phyloP scores from a whole-genome alignment of 2,888 invertebrate genomes.

The Dyspetes luteomarginatus region DNA sequence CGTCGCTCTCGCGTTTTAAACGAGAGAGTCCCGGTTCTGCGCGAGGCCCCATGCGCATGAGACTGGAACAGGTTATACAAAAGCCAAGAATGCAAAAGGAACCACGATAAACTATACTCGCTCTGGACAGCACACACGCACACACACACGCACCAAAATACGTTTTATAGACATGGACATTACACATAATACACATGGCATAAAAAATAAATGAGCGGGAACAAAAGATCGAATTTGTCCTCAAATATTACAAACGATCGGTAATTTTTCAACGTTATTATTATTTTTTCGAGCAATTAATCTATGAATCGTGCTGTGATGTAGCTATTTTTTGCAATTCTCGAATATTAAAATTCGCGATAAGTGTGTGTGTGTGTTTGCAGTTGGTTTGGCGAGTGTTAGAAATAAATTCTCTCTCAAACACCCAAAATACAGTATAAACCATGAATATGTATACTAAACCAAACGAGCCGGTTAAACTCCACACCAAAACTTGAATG shows the following conservation, averaged over 20 bases:
- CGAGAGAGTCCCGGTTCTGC: slow-evolving; percentile 64
- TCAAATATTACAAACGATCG: slow-evolving; percentile 58
- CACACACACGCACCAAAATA: too few relatives aligned
- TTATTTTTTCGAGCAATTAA: slow-evolving; percentile 45
- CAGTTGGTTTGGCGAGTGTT: slow-evolving; percentile 39
- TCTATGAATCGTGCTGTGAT: slow-evolving; percentile 18
- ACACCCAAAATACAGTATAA: background rate
- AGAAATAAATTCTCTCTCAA: slow-evolving; percentile 43
- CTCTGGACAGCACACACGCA: slow-evolving; percentile 34
- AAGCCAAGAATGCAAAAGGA: slow-evolving; percentile 67
- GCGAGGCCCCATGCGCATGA: slow-evolving; percentile 61
- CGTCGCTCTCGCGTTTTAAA: slow-evolving; percentile 52
- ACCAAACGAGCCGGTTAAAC: slow-evolving; percentile 63
- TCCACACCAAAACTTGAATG: slow-evolving; percentile 63
- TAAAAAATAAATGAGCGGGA: slow-evolving; percentile 3
- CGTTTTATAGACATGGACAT: too few relatives aligned
- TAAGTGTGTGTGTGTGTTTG: background rate
- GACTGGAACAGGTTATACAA: slow-evolving; percentile 64
- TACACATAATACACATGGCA: too few relatives aligned
- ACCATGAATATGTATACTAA: slow-evolving; percentile 41
- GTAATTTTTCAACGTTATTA: slow-evolving; percentile 52
- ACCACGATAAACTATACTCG: slow-evolving; percentile 64
- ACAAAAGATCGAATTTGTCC: slow-evolving; percentile 61
- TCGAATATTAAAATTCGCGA: background rate
- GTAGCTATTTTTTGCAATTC: slow-evolving; percentile 34